Evolutionary conservation across 2,888 invertebrate genomes (phyloP).

Genomic region (Drosophila hawaiiensis): DNA sequence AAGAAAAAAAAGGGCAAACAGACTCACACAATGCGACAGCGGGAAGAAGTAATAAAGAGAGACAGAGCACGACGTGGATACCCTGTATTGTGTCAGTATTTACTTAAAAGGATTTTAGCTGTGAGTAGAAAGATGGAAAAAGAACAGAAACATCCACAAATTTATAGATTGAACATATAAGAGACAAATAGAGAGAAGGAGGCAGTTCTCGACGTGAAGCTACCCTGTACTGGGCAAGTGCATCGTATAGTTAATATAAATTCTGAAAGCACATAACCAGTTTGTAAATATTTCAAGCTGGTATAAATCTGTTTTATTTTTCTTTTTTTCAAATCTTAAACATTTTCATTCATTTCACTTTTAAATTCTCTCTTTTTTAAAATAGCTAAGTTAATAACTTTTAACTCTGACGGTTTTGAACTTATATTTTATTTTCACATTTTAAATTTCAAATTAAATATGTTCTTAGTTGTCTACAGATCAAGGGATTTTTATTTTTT

Average conservation of each 20-base stretch:
- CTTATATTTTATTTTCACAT: neutral
- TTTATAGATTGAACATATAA: no score
- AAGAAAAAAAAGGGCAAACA: constrained; percentile 7
- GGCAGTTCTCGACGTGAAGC: neutral
- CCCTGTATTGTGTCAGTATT: neutral
- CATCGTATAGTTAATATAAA: no score
- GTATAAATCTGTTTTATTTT: no score
- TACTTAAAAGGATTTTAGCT: neutral
- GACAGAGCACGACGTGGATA: neutral
- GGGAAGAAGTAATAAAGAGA: neutral
- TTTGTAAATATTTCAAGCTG: no score
- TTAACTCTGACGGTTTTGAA: no score
- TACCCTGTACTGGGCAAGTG: neutral
- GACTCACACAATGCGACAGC: constrained; percentile 5
- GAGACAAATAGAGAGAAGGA: neutral
- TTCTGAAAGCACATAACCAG: no score
- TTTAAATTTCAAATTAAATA: neutral
- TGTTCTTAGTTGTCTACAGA: neutral
- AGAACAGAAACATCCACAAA: neutral
- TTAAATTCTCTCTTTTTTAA: no score
- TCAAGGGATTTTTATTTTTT: no score
- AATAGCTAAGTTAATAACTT: no score
- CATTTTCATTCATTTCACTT: no score
- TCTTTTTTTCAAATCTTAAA: no score
- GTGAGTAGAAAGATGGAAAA: neutral